A percentile compares a stretch with the other conserved stretches of the same genome.
Conservation (phyloP, 2,113 vertebrate genomes). For the Tragelaphus buxtoni region DNA sequence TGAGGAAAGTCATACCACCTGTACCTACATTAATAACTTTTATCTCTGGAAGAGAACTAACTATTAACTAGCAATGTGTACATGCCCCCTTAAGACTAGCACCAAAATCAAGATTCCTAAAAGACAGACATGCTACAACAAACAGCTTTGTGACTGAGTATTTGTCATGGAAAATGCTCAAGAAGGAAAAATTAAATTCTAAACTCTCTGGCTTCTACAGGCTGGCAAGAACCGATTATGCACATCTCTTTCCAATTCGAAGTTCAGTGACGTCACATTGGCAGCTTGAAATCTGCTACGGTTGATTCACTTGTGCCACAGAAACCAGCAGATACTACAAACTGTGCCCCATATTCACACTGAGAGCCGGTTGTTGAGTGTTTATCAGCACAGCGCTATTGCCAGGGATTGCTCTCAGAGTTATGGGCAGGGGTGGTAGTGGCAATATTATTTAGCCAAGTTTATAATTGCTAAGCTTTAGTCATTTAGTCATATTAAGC, state of each 20-base stretch:
- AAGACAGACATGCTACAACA: neutral
- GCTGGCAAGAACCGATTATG: neutral
- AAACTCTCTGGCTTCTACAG: neutral
- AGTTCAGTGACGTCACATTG: neutral
- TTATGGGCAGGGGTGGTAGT: neutral
- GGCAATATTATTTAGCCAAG: neutral
- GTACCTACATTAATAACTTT: neutral
- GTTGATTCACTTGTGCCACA: neutral
- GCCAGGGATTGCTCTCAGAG: neutral
- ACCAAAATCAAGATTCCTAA: neutral
- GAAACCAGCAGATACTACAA: neutral
- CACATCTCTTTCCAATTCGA: neutral
- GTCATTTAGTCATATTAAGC: neutral
- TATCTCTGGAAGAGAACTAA: neutral
- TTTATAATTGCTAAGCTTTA: neutral
- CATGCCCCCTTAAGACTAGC: neutral
- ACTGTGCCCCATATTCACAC: neutral
- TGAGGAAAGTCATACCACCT: neutral
- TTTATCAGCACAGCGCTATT: neutral
- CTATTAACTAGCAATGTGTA: neutral
- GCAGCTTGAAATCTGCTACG: neutral
- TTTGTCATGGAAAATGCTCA: neutral
- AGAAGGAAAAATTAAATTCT: neutral
- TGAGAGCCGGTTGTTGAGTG: neutral
- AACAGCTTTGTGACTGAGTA: neutral